These are phyloP conservation scores for Zaprionus bogoriensis DNA, from an alignment of 2,888 invertebrate species.

Conservation along the genomic window DNA sequence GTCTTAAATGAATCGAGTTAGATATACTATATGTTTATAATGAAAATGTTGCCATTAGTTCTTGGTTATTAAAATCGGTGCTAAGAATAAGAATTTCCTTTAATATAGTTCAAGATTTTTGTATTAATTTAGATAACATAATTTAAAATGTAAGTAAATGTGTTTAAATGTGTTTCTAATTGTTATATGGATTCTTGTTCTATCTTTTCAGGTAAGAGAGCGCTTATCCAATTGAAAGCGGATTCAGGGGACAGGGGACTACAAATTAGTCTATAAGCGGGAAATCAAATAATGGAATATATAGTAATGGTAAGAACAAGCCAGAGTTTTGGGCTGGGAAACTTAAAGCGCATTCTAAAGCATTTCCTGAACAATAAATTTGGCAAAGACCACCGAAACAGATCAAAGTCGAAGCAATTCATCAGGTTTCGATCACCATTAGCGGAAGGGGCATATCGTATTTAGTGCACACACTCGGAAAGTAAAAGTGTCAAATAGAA, in stretches of 20 bases:
- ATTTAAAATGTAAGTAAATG: neutral
- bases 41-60: too few relatives aligned
- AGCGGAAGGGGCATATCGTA: conserved; percentile 1
- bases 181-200: conserved; percentile 32
- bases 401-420: neutral
- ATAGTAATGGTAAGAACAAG: too few relatives aligned
- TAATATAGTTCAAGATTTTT: neutral
- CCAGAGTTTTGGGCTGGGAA: neutral
- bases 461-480: conserved; percentile 17
- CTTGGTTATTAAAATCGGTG: neutral
- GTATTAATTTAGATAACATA: neutral
- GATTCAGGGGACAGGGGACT: too few relatives aligned
- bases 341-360: neutral
- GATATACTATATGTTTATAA: too few relatives aligned
- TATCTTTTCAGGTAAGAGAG: conserved; percentile 67
- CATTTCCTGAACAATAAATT: neutral
- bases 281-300: too few relatives aligned
- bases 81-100: neutral
- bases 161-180: conserved; percentile 10
- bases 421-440: conserved; percentile 9
- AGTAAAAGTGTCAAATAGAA: conserved; percentile 62
- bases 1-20: conserved; percentile 3
- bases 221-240: too few relatives aligned
- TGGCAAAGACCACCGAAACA: neutral
- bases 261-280: too few relatives aligned